Conservation (phyloP, 1,140 invertebrate species). For the Drosophila tropicalis region DNA sequence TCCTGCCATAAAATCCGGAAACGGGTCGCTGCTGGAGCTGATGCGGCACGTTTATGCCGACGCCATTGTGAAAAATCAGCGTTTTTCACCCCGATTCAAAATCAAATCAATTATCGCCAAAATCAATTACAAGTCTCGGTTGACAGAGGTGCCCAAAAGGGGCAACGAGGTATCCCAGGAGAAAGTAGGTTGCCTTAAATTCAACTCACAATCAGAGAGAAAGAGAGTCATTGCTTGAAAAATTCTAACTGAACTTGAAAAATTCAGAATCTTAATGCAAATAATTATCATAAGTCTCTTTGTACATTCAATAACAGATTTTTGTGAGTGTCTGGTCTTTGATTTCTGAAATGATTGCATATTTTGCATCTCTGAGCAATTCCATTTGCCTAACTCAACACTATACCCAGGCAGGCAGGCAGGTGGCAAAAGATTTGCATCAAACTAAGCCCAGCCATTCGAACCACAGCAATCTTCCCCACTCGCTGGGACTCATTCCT, state of each 20-base stretch:
- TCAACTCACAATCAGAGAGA: background rate
- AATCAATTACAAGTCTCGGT: slow-evolving; percentile 61
- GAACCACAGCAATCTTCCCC: background rate
- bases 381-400: slow-evolving; percentile 21
- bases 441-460: background rate
- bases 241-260: background rate
- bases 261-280: background rate
- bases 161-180: background rate
- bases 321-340: background rate
- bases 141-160: slow-evolving; percentile 25
- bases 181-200: background rate
- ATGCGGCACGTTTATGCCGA: slow-evolving; percentile 63
- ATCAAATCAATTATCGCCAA: slow-evolving; percentile 72
- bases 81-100: slow-evolving; percentile 55
- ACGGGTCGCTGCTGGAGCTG: slow-evolving; percentile 40
- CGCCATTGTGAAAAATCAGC: slow-evolving; percentile 66
- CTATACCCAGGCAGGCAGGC: background rate
- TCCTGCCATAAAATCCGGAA: slow-evolving; percentile 37
- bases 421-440: slow-evolving; percentile 7
- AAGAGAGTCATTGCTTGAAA: background rate
- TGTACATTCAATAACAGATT: background rate
- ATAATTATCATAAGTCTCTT: too few species aligned
- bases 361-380: slow-evolving; percentile 26
- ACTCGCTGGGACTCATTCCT: background rate
- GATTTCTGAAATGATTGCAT: slow-evolving; percentile 7